phyloP scores from a whole-genome alignment of 2,113 vertebrate genomes.

The Rhabdornis inornatus region DNA sequence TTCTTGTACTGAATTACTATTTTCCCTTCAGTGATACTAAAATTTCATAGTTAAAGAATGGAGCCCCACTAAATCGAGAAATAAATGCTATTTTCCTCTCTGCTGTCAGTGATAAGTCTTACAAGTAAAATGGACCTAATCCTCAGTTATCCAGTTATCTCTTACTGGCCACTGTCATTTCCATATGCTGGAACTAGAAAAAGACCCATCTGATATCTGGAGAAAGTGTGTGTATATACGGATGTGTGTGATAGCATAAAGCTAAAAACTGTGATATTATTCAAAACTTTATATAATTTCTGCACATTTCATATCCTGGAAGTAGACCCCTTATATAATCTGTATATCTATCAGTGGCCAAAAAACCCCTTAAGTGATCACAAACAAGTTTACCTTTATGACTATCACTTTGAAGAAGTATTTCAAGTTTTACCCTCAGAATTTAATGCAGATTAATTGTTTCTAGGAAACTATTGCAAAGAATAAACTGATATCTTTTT shows the following conservation, averaged over 20 bases:
- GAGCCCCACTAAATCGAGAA: neutral
- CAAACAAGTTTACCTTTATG: neutral
- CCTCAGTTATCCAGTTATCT: neutral
- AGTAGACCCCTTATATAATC: neutral
- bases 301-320: neutral
- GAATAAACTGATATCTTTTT: neutral
- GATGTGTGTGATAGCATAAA: neutral
- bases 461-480: neutral
- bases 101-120: neutral
- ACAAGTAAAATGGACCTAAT: neutral
- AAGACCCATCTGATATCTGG: neutral
- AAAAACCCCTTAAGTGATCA: neutral
- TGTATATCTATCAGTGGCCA: neutral
- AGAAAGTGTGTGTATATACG: neutral
- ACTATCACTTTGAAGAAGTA: neutral
- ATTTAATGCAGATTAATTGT: neutral
- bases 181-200: neutral
- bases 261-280: neutral
- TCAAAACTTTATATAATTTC: neutral
- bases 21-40: neutral
- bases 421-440: neutral
- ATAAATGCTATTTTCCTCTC: neutral
- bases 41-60: neutral
- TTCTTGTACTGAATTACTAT: neutral
- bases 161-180: neutral